These are phyloP conservation scores for Danionella dracula DNA, from an alignment of 2,797 vertebrate species.

Conservation along the genomic window DNA sequence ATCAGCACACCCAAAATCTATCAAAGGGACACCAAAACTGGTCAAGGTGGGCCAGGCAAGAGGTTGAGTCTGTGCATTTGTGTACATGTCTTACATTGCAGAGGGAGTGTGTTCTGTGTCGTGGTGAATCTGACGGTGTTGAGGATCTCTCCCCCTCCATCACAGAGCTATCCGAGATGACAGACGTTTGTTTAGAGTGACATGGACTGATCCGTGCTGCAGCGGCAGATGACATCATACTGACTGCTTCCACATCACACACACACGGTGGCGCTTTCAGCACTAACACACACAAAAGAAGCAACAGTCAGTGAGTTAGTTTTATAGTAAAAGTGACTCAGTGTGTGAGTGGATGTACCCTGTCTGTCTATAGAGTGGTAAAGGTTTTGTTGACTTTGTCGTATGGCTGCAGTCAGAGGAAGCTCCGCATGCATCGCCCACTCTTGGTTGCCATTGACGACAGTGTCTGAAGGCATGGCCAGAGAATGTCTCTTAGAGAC, in stretches of 20 bases:
- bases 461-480: constrained; percentile 92
- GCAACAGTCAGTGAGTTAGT: not conserved
- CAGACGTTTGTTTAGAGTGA: constrained; percentile 91
- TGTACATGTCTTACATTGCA: constrained; percentile 85
- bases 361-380: constrained; percentile 91
- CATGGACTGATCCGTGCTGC: constrained; percentile 92
- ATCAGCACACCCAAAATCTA: no score
- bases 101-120: constrained; percentile 97
- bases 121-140: constrained; percentile 93
- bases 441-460: constrained; percentile 96
- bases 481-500: constrained; percentile 95
- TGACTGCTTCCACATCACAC: constrained; percentile 41
- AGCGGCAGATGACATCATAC: constrained; percentile 58
- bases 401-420: constrained; percentile 93
- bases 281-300: constrained; percentile 33
- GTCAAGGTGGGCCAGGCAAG: no score
- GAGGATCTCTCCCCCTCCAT: constrained; percentile 91
- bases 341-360: constrained; percentile 68
- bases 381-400: constrained; percentile 96
- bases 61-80: not conserved
- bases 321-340: not conserved
- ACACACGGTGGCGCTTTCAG: constrained; percentile 41
- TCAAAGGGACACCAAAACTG: no score
- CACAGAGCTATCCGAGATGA: constrained; percentile 89
- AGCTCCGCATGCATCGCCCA: constrained; percentile 98